These are phyloP conservation scores for Jordanella pulchra DNA, from an alignment of 2,797 vertebrate genomes.

Conservation along the genomic window DNA sequence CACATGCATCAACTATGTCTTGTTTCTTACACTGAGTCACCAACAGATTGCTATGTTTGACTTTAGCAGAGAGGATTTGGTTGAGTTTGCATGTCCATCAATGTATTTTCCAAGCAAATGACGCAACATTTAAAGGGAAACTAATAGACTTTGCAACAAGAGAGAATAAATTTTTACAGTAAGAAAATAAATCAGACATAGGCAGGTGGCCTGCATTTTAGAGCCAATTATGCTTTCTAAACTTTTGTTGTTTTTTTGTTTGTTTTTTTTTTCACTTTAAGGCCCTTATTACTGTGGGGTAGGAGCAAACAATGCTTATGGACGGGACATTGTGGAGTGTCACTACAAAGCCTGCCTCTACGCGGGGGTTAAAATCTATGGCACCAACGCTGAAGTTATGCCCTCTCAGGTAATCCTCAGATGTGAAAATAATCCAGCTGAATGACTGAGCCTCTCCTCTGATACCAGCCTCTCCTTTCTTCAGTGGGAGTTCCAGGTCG, in stretches of 20 bases:
- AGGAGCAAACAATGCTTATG: conserved; percentile 84
- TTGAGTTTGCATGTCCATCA: not conserved
- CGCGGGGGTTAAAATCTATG: conserved; percentile 82
- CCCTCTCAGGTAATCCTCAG: conserved; percentile 83
- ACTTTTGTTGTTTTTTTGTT: not conserved
- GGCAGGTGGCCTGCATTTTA: not conserved
- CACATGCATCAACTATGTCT: no score
- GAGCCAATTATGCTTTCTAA: no score
- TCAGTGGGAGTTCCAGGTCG: conserved; percentile 93
- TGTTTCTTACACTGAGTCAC: no score
- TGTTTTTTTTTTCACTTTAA: conserved; percentile 45
- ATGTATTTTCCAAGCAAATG: not conserved
- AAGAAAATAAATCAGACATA: no score
- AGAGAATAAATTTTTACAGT: not conserved
- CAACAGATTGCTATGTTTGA: no score
- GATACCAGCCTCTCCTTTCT: not conserved
- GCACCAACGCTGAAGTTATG: conserved; percentile 91
- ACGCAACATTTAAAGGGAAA: not conserved
- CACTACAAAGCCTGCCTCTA: conserved; percentile 91
- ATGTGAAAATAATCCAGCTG: not conserved
- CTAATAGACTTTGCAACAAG: not conserved
- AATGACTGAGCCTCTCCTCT: not conserved
- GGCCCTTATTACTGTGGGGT: conserved; percentile 90
- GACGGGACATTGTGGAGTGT: conserved; percentile 86
- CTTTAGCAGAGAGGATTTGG: not conserved